These are phyloP conservation scores for Rhodeus uyekii DNA, from an alignment of 2,797 vertebrate genomes.

Conservation along the genomic window DNA sequence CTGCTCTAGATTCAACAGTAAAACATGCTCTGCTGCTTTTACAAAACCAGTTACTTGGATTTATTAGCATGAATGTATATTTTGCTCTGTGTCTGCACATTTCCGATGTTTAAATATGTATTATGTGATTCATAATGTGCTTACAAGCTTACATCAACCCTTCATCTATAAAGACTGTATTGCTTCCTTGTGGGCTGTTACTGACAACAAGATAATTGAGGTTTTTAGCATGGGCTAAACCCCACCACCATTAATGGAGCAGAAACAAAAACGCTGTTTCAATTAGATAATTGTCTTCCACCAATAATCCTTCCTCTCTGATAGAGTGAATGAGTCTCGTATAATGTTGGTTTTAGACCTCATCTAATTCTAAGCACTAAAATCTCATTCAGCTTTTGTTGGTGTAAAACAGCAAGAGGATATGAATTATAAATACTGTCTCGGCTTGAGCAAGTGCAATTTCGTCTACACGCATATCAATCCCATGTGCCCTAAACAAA, in stretches of 20 bases:
- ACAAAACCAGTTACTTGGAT: constrained; percentile 39
- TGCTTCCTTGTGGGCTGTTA: constrained; percentile 28
- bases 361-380: constrained; percentile 46
- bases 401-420: constrained; percentile 39
- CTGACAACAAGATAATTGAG: constrained; percentile 34
- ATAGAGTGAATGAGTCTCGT: constrained; percentile 5
- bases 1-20: constrained; percentile 34
- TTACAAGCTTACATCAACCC: constrained; percentile 44
- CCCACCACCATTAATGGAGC: constrained; percentile 2
- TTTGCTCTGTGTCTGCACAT: constrained; percentile 42
- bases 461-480: constrained; percentile 54
- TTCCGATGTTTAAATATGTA: constrained; percentile 48
- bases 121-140: constrained; percentile 43
- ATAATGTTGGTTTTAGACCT: constrained; percentile 40
- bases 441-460: constrained; percentile 47
- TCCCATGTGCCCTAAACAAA: constrained; percentile 53
- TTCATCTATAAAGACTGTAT: constrained; percentile 38
- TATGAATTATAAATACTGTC: constrained; percentile 59
- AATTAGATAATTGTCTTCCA: constrained; percentile 46
- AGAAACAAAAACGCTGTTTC: constrained; percentile 30
- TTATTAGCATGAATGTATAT: constrained; percentile 39
- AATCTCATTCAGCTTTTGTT: constrained; percentile 42
- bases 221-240: constrained; percentile 27
- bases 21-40: constrained; percentile 43
- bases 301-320: constrained; percentile 27